These are phyloP conservation scores for Eumerus sabulonum DNA, from an alignment of 2,888 invertebrate species.

Conservation along the genomic window DNA sequence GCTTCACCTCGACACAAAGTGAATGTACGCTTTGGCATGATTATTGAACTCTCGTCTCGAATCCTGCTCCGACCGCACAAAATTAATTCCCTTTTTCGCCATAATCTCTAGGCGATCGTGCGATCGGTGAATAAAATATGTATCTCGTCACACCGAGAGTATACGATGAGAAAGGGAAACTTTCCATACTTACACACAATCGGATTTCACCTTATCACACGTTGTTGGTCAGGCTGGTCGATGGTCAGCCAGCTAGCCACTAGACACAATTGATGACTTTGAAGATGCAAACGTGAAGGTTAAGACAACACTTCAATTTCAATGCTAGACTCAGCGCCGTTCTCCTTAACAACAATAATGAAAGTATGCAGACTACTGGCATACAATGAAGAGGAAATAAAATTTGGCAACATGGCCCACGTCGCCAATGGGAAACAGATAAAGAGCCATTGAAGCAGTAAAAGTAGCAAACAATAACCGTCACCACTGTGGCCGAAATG, in stretches of 20 bases:
- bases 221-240: no score
- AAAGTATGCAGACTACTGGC: not conserved
- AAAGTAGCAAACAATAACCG: slow-evolving; percentile 3
- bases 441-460: not conserved
- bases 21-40: no score
- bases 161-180: slow-evolving; percentile 52
- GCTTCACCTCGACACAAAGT: no score
- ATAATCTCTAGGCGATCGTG: no score
- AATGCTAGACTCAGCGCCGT: not conserved
- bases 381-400: slow-evolving; percentile 19
- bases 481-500: slow-evolving; percentile 10
- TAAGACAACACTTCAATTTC: slow-evolving; percentile 13
- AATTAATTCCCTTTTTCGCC: no score
- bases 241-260: not conserved
- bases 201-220: slow-evolving; percentile 32
- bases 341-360: no score
- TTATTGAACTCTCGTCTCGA: not conserved
- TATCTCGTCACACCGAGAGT: no score
- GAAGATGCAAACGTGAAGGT: slow-evolving; percentile 19
- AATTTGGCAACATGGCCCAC: slow-evolving; percentile 28
- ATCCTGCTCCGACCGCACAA: slow-evolving; percentile 9
- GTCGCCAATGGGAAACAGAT: not conserved
- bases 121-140: no score
- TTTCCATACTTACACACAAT: slow-evolving; percentile 36
- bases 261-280: not conserved